Evolutionary conservation across 2,797 vertebrate genomes (phyloP).

Genomic region (Crocidura indochinensis): DNA sequence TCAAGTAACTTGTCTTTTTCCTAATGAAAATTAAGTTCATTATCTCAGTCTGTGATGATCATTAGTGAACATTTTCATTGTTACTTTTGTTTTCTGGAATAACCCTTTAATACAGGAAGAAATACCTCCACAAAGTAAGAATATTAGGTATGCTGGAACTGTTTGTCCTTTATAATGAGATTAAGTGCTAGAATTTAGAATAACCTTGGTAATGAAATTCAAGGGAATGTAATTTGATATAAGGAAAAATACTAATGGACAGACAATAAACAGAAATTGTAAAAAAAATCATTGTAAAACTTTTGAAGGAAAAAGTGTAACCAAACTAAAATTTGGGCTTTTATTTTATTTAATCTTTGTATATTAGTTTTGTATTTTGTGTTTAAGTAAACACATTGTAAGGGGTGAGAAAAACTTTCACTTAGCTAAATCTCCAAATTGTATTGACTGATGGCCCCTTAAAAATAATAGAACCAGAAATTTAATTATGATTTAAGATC

Average conservation of each 20-base stretch:
- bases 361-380: not conserved
- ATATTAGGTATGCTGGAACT: not conserved
- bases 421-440: constrained; percentile 18
- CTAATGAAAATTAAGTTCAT: constrained; percentile 40
- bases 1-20: not conserved
- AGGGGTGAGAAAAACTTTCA: constrained; percentile 22
- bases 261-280: not conserved
- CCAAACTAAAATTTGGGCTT: not conserved
- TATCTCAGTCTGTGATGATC: not conserved
- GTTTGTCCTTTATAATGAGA: constrained; percentile 1
- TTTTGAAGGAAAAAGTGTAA: not conserved
- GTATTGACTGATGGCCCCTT: not conserved
- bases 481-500: not conserved
- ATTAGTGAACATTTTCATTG: not conserved
- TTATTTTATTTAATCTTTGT: not conserved
- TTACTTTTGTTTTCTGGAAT: constrained; percentile 30
- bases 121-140: not conserved
- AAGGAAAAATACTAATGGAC: constrained; percentile 30
- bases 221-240: constrained; percentile 20
- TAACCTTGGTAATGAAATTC: constrained; percentile 14
- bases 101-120: not conserved
- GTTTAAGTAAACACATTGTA: not conserved
- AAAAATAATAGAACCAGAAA: not conserved
- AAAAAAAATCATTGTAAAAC: constrained; percentile 25
- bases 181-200: not conserved